Percentiles rank a stretch among this genome's conserved stretches.
These are phyloP conservation scores for Bos javanicus DNA, from an alignment of 2,113 vertebrate genomes.

Conservation along the genomic window DNA sequence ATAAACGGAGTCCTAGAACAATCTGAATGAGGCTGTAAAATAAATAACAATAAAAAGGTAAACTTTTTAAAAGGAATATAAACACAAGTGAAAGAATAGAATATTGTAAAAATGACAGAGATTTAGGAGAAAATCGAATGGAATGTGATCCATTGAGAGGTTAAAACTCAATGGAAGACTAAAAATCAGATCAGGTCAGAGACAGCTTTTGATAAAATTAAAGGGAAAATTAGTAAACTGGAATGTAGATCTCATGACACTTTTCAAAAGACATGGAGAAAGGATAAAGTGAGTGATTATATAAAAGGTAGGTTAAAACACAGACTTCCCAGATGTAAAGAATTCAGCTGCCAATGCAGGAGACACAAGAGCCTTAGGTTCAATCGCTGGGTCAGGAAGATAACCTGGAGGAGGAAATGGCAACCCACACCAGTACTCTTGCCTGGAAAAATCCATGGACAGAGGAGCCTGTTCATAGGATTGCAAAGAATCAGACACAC, in stretches of 20 bases:
- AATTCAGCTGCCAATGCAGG: not conserved
- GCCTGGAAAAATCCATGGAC: not conserved
- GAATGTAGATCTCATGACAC: not conserved
- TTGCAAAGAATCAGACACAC: not conserved
- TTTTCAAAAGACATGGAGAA: not conserved
- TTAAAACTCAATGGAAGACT: not conserved
- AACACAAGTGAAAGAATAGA: not conserved
- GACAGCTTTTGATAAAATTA: not conserved
- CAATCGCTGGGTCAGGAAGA: not conserved
- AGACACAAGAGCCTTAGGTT: not conserved
- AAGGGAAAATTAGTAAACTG: slow-evolving; percentile 28
- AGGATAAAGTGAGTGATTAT: not conserved
- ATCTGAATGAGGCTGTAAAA: not conserved
- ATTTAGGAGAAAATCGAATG: not conserved
- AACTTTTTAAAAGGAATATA: not conserved
- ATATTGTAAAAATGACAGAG: not conserved
- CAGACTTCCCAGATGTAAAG: not conserved
- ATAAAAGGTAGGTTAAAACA: not conserved
- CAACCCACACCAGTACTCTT: not conserved
- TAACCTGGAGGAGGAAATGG: not conserved
- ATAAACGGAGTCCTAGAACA: not conserved
- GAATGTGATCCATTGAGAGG: not conserved
- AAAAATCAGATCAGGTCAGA: not conserved
- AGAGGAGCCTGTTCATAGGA: not conserved
- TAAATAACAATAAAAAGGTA: not conserved